A percentile compares a stretch with the other conserved stretches of the same genome.
Conservation (phyloP, 1,140 invertebrate species). For the Coenobita brevimanus region DNA sequence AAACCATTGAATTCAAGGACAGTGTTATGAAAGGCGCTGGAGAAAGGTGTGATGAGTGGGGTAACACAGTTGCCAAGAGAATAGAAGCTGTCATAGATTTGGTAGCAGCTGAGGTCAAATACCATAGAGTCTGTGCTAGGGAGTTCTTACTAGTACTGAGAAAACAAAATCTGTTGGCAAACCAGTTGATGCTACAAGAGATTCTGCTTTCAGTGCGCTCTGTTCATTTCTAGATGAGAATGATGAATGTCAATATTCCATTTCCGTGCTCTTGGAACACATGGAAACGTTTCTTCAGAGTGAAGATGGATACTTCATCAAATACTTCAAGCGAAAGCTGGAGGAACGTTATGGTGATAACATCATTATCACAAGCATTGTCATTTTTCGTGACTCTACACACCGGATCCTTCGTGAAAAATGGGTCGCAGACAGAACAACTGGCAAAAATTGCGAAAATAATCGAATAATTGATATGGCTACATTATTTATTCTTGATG, state of each 20-base stretch:
- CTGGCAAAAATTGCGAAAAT: constrained; percentile 24
- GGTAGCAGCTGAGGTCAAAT: background rate
- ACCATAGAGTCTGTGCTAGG: background rate
- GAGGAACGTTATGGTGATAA: background rate
- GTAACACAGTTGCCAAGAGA: background rate
- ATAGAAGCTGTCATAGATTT: background rate
- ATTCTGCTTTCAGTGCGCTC: constrained; percentile 32
- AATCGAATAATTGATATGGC: constrained; percentile 26
- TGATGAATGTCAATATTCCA: constrained; percentile 24
- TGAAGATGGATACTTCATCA: background rate
- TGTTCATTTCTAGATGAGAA: constrained; percentile 26
- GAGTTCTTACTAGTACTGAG: background rate
- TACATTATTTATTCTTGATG: constrained; percentile 6
- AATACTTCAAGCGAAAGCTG: constrained; percentile 3
- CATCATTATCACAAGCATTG: constrained; percentile 12
- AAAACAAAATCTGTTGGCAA: background rate
- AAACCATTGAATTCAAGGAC: background rate
- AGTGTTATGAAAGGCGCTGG: background rate
- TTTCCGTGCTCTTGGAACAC: constrained; percentile 24
- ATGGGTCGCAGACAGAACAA: constrained; percentile 18
- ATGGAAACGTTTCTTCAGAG: constrained; percentile 3
- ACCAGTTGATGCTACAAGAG: background rate
- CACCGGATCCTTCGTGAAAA: constrained; percentile 14
- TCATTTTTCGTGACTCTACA: background rate
- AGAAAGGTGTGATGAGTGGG: constrained; percentile 9